Evolutionary conservation across 2,888 invertebrate species (phyloP).

Genomic region (Lagria hirta): DNA sequence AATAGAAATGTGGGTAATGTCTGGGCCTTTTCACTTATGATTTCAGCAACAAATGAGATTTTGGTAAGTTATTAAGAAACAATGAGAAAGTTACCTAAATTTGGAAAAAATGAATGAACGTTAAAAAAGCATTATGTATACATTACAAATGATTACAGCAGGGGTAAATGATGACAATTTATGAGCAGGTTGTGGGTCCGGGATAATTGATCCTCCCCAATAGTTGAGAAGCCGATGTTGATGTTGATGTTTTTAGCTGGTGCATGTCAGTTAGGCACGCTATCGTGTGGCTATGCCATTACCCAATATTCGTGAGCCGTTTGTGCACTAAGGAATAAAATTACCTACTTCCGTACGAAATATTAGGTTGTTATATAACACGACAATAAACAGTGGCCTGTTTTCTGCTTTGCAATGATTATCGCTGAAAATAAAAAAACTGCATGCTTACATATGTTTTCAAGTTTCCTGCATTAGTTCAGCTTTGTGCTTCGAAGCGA

Average conservation of each 20-base stretch:
- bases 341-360: conserved; percentile 32
- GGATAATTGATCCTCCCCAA: conserved; percentile 23
- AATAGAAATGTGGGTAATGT: no score
- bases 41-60: no score
- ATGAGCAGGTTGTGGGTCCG: no score
- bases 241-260: conserved; percentile 27
- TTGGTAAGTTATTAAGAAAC: no score
- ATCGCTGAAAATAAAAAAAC: conserved; percentile 22
- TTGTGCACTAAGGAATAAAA: conserved; percentile 33
- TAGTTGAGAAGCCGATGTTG: conserved; percentile 22
- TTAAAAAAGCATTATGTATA: no score
- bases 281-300: conserved; percentile 32
- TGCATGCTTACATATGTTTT: no score
- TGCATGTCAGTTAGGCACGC: conserved; percentile 26
- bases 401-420: conserved; percentile 25
- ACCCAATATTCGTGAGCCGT: conserved; percentile 31
- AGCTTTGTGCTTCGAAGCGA: conserved; percentile 20
- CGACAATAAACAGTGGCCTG: conserved; percentile 28
- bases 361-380: conserved; percentile 33
- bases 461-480: conserved; percentile 17
- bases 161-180: no score
- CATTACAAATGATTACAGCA: no score
- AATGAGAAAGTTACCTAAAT: no score
- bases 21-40: no score
- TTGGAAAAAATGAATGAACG: no score